Evolutionary conservation across 2,113 vertebrate species (phyloP).

Genomic region (Lamprotornis superbus): DNA sequence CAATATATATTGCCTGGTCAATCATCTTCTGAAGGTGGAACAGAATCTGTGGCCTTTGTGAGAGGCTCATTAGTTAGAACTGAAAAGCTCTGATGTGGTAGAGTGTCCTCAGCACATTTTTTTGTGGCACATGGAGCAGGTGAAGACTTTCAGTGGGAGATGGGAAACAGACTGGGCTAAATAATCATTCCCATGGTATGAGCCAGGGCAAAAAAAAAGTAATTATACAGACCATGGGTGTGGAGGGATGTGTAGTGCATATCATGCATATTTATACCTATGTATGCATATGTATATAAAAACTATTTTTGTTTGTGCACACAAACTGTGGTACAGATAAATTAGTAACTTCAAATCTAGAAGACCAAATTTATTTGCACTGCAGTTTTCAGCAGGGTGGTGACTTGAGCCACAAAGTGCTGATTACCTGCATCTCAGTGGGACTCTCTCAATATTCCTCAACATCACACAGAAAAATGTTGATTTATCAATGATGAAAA

Average conservation of each 20-base stretch:
- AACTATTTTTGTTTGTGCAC: background rate
- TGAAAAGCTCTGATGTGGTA: background rate
- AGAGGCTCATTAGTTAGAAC: background rate
- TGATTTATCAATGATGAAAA: background rate
- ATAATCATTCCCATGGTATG: background rate
- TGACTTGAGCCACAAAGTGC: background rate
- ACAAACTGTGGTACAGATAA: background rate
- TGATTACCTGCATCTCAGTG: background rate
- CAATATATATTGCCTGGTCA: background rate
- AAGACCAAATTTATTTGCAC: background rate
- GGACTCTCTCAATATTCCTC: background rate
- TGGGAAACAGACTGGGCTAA: background rate
- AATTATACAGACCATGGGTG: background rate
- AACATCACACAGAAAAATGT: background rate
- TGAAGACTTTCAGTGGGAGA: background rate
- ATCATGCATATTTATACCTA: background rate
- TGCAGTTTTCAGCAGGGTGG: background rate
- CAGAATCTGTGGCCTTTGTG: background rate
- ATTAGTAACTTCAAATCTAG: background rate
- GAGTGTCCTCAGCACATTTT: rapidly evolving
- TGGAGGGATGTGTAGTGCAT: background rate
- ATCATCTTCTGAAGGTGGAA: background rate
- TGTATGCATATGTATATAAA: rapidly evolving
- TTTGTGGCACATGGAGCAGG: background rate
- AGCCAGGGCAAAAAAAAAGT: background rate